Evolutionary conservation across 2,797 vertebrate genomes (phyloP).

Genomic region (Sarcoramphus papa): DNA sequence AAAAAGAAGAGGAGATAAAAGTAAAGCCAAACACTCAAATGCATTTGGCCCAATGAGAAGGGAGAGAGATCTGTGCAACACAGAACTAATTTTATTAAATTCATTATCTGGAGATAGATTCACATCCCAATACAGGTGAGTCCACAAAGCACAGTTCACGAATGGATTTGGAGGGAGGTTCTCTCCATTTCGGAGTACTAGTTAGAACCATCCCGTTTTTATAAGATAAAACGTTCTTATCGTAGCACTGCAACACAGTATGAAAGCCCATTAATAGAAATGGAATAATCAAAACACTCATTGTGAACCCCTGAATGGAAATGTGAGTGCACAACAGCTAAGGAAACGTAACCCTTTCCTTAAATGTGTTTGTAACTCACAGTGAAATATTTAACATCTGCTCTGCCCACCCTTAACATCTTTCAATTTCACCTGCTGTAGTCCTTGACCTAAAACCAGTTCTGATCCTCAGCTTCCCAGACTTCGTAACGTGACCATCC

Average conservation of each 20-base stretch:
- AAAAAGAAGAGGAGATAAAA: not conserved
- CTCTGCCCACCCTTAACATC: not conserved
- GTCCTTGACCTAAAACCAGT: not conserved
- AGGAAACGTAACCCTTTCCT: not conserved
- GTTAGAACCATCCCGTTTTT: not conserved
- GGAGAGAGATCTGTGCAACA: not conserved
- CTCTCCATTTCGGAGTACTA: not conserved
- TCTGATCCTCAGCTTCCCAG: not conserved
- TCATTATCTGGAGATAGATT: too few relatives aligned
- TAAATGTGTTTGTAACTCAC: not conserved
- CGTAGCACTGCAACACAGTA: fast-evolving
- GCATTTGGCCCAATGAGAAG: not conserved
- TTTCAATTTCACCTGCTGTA: not conserved
- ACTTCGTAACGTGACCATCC: not conserved
- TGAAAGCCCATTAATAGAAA: not conserved
- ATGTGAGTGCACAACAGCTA: not conserved
- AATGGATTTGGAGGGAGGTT: not conserved
- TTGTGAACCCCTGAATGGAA: not conserved
- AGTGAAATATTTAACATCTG: not conserved
- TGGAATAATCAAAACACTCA: not conserved
- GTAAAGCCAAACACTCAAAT: not conserved
- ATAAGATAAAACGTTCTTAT: not conserved
- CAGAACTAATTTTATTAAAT: not conserved
- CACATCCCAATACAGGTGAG: too few relatives aligned
- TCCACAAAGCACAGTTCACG: not conserved